These are phyloP conservation scores for Synergus gifuensis DNA, from an alignment of 2,888 invertebrate species.

Conservation along the genomic window DNA sequence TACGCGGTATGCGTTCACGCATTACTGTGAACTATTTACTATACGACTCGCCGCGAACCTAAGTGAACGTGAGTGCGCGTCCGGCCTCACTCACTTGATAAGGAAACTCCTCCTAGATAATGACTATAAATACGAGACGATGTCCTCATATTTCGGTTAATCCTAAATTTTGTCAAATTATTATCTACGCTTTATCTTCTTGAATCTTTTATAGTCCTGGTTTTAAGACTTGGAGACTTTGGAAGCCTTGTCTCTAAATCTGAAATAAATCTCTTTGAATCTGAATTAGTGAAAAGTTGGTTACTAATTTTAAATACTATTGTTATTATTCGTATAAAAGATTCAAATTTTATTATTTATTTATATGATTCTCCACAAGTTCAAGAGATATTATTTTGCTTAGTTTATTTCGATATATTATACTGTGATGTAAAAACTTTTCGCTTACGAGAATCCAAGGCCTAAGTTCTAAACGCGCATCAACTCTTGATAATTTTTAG, in stretches of 20 bases:
- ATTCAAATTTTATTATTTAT: too few species aligned
- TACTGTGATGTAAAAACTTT: not conserved
- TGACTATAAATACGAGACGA: slow-evolving; percentile 27
- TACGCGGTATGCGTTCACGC: slow-evolving; percentile 58
- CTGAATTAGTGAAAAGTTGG: too few species aligned
- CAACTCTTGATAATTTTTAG: not conserved
- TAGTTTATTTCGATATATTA: not conserved
- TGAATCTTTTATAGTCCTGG: too few species aligned
- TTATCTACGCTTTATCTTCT: not conserved
- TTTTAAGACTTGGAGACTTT: too few species aligned
- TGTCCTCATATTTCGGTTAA: slow-evolving; percentile 35
- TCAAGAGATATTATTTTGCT: too few species aligned
- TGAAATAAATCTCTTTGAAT: too few species aligned
- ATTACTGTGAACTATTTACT: slow-evolving; percentile 67
- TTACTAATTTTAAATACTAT: too few species aligned
- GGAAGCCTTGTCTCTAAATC: too few species aligned
- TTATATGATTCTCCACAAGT: too few species aligned
- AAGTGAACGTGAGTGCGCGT: slow-evolving; percentile 47
- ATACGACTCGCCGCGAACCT: slow-evolving; percentile 37
- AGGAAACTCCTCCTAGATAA: slow-evolving; percentile 53
- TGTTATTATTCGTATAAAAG: too few species aligned
- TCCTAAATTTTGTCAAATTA: not conserved
- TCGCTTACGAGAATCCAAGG: not conserved
- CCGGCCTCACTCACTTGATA: slow-evolving; percentile 54
- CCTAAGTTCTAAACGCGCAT: not conserved